Evolutionary conservation across 2,888 invertebrate species (phyloP), one percentile per base, ranked within the genome.

Genomic region (Stictocephala bisonia): DNA sequence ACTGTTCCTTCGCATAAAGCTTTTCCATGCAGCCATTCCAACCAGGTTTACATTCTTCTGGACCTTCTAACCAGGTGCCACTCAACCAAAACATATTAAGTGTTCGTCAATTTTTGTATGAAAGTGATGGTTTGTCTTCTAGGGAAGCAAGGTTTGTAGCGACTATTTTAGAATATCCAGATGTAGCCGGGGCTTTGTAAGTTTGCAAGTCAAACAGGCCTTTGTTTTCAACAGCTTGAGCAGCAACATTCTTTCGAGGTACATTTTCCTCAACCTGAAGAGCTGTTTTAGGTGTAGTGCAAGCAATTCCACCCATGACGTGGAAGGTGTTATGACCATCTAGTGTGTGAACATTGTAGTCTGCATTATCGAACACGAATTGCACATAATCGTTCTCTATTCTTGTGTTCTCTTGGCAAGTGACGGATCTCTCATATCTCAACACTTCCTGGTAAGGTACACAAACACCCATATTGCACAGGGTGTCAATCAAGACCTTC

Each of bases 251-350:
- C 53, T 11, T 20, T 53, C 53, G 53, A 53, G 53, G 53, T 7
- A 53, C 53, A 53, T 20, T 20, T 20, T 53, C 22, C 15, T 48
- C 48, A 7, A 48, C 48, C 48, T 48, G 48, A 48, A 48, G 48
- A 48, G 48, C 48, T 9, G 53, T 20, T 53, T 53, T 53, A 53
- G 53, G 26, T 22, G 53, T 53, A 6, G 20, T 22, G 53, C 53
- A 53, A 53, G 53, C 53, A 22, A 53, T 53, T 53, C 53, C 53
- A 53, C 53, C 53, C 53, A n/a, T n/a, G 48, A 15, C 48, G 18
- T 48, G 18, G n/a, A 48, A 48, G 7, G 48, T 48, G 15, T 48
- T 48, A 15, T 48, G 48, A n/a, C 48, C 48, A 48, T 48, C 48
- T 18, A 48, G n/a, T 9, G 48, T 48, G 18, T 48, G 48, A 6